Evolutionary conservation across 2,797 vertebrate species (phyloP), one percentile per base, ranked within the genome.

Genomic region (Melanotaenia parkinsoni): DNA sequence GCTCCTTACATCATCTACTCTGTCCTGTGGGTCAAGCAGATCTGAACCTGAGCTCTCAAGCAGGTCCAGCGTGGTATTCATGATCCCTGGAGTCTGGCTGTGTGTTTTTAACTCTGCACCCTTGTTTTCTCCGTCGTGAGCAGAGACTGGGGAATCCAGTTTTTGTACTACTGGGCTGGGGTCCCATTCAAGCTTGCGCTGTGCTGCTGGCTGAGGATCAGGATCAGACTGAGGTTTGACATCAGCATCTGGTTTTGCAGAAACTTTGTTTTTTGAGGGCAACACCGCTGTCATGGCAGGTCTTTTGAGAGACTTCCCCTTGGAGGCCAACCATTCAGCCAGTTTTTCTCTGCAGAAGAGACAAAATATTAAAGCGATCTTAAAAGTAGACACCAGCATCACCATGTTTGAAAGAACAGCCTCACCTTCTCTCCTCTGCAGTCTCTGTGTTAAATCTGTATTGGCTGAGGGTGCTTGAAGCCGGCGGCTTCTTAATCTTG

Each of bases 401-500:
- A 18, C 0, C 6, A 13, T n/a, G 3, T 28, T 3, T 38, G 2
- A 4, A 20, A 14, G 35, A 1, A 50, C 57, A 37, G 2, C 4
- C 59, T 70, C 88, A 99, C 98, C 93, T 95, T 85, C 92, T 94
- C 53, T 96, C 94, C 79, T 96, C 95, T 5, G 87, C 79, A 0
- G 95, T 91, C 70, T 96, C 95, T 73, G 74, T 88, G 4, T 37
- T 70, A 6, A 82, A 40, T 74, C 89, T 89, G 83, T 94, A 94
- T 63, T 94, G 92, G 63, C 93, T 94, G 63, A 89, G 26, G 43
- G 68, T 60, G 74, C 40, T 75, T 4, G 89, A 78, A 78, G 64
- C 77, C 61, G 86, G 47, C 71, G 91, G 89, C 65, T 88, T 93
- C 58, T 40, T 79, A 51, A 78, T 85, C 77, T 80, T 91, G 70